These are phyloP conservation scores for Periophthalmodon schlosseri DNA, from an alignment of 2,113 vertebrate species.

Conservation along the genomic window DNA sequence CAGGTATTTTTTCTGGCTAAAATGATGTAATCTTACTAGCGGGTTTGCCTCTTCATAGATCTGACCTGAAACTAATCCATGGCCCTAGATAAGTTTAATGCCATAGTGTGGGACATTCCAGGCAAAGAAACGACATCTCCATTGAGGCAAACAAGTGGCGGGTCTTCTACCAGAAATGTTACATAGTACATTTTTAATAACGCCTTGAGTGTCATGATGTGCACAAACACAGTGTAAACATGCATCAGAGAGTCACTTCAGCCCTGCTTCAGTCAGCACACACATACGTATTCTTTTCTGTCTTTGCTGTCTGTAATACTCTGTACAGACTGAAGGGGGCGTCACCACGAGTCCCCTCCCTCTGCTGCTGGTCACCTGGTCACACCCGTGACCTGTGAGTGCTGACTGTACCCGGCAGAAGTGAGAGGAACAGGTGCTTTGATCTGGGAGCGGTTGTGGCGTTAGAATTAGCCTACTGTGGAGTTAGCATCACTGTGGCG, in stretches of 20 bases:
- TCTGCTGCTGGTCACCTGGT: constrained; percentile 18
- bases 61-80: too few species aligned
- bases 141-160: too few species aligned
- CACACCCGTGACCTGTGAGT: constrained; percentile 59
- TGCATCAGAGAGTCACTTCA: constrained; percentile 67
- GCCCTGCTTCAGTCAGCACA: constrained; percentile 75
- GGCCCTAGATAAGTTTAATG: too few species aligned
- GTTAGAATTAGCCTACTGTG: not conserved
- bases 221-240: constrained; percentile 40
- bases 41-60: too few species aligned
- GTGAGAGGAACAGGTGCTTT: constrained; percentile 70
- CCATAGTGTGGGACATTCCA: too few species aligned
- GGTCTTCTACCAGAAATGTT: not conserved
- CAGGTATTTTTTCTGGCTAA: too few species aligned
- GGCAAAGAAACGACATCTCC: too few species aligned
- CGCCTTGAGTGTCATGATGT: constrained; percentile 20
- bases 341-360: not conserved
- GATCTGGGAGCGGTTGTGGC: constrained; percentile 66
- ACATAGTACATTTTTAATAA: constrained; percentile 23
- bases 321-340: not conserved
- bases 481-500: not conserved
- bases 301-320: not conserved
- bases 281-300: not conserved
- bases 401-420: constrained; percentile 74
- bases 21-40: too few species aligned